phyloP scores from a whole-genome alignment of 2,888 invertebrate genomes.

The Andrena bicolor region DNA sequence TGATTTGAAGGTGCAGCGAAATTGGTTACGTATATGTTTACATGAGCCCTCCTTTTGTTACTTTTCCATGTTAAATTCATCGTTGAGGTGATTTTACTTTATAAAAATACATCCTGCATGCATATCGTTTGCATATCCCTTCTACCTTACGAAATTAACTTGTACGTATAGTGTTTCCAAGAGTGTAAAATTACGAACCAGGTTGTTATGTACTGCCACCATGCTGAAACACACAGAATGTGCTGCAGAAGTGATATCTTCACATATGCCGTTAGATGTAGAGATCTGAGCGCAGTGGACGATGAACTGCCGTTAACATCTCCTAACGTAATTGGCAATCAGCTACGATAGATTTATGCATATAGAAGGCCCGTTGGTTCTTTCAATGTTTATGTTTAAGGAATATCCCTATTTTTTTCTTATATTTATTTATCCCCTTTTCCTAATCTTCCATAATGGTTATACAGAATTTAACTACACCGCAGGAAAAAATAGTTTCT shows the following conservation, averaged over 20 bases:
- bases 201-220: conserved; percentile 27
- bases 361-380: conserved; percentile 11
- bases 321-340: conserved; percentile 71
- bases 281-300: conserved; percentile 27
- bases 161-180: conserved; percentile 1
- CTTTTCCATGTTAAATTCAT: too few species aligned
- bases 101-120: too few species aligned
- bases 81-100: too few species aligned
- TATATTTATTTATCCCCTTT: background rate
- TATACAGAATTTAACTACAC: too few species aligned
- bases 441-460: background rate
- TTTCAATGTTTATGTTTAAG: conserved; percentile 25
- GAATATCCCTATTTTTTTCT: conserved; percentile 17
- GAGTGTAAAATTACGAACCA: conserved; percentile 18
- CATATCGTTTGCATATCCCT: too few species aligned
- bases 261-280: conserved; percentile 54
- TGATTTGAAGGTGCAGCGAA: too few species aligned
- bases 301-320: conserved; percentile 63
- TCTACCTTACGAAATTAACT: background rate
- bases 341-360: conserved; percentile 64
- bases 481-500: too few species aligned
- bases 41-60: too few species aligned
- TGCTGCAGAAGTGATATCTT: conserved; percentile 21
- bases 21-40: too few species aligned
- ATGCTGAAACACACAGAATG: conserved; percentile 27